Percentiles rank a stretch among this genome's conserved stretches.
Evolutionary conservation across 2,113 vertebrate species (phyloP).

Genomic region (Tilapia sparmanii): DNA sequence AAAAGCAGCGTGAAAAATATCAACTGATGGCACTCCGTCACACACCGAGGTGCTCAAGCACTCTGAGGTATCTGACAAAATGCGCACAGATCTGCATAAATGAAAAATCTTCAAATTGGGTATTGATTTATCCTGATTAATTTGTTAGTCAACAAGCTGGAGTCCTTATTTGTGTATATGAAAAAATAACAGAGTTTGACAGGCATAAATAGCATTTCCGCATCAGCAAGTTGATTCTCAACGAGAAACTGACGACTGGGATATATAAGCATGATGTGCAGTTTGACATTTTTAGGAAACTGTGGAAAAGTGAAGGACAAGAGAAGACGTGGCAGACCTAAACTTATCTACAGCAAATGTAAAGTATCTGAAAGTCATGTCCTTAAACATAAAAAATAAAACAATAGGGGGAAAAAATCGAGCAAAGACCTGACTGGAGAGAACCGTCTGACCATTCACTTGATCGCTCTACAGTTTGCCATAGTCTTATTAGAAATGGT

Average conservation of each 20-base stretch:
- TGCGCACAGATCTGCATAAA: background rate
- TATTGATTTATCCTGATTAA: background rate
- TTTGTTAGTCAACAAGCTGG: background rate
- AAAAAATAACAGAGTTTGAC: background rate
- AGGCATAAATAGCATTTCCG: background rate
- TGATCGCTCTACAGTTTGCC: background rate
- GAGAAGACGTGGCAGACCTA: accelerated
- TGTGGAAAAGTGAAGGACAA: background rate
- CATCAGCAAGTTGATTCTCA: background rate
- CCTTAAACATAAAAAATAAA: background rate
- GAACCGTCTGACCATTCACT: background rate
- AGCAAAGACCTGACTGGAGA: background rate
- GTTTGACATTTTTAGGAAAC: background rate
- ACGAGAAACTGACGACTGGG: background rate
- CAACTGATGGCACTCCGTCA: background rate
- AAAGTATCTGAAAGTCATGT: background rate
- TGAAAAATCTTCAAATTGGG: background rate
- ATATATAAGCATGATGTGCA: background rate
- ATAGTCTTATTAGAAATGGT: background rate
- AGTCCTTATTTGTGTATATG: background rate
- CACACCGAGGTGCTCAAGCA: background rate
- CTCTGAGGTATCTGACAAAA: background rate
- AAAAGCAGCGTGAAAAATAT: background rate
- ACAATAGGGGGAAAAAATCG: background rate
- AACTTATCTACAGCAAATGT: background rate